Base-by-base conservation (phyloP, 2,113 vertebrate genomes). In the Spilogale gracilis region DNA sequence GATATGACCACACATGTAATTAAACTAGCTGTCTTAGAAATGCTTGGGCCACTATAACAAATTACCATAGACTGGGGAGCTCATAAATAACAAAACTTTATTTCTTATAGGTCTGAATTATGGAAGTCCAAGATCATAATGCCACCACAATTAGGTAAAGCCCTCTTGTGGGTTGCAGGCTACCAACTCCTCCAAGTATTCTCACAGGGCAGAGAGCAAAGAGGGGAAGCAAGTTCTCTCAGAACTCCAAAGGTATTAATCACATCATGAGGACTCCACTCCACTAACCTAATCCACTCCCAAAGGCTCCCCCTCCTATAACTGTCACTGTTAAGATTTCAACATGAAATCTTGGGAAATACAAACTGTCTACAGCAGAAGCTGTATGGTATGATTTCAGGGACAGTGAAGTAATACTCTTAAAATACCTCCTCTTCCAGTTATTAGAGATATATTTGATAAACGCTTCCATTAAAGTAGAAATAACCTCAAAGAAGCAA, bases 401-500 rank as follows among this genome's bases (percentile, higher is more conserved):
- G 3, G 23, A 60, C 20, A 86, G 9, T 32, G 87, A 43, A 54
- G 25, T 30, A 73, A 54, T 63, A 56, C 21, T 65, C 43, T 73
- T 48, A 38, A 91, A 94, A n/a, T 54, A 60, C 2, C 7, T 48
- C 21, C 56, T 91, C 13, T 7, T 81, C 25, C 9, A 74, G 48
- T 9, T 65, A 30, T 80, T 56, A 58, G 63, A 91, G 9, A 61
- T 20, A 25, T 27, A 6, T 65, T 87, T 52, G 17, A 63, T 65
- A 91, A 91, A 71, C 2, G 65, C 43, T 86, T 13, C n/a, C 14
- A 92, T 92, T 63, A 16, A 87, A 74, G 43, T 82, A 50, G 58
- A 86, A 91, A 91, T 56, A 96, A 96, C 9, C 23, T 82, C 7
- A n/a, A 94, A 91, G 11, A 86, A 52, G 9, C 23, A 80, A 63